These are phyloP conservation scores for Intellagama lesueurii DNA, from an alignment of 2,797 vertebrate genomes.

Conservation along the genomic window DNA sequence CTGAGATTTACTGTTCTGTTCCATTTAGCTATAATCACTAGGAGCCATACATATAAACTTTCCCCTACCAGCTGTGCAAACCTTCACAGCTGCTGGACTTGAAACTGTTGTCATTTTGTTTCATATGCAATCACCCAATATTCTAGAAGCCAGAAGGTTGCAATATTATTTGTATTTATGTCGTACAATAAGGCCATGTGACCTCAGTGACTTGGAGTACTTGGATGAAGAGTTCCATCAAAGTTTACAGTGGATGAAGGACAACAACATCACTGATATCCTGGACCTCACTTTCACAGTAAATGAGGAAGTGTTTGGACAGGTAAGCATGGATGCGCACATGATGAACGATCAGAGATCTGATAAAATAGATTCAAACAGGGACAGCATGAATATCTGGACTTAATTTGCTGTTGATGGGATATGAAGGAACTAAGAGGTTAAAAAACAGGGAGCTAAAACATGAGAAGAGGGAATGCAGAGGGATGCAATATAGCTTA, in stretches of 20 bases:
- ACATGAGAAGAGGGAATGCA: background rate
- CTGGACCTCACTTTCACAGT: constrained; percentile 97
- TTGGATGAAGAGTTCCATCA: constrained; percentile 98
- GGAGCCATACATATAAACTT: background rate
- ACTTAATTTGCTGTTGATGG: background rate
- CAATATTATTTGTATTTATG: background rate
- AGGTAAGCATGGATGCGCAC: constrained; percentile 80
- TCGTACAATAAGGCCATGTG: constrained; percentile 84
- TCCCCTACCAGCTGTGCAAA: background rate
- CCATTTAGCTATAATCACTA: background rate
- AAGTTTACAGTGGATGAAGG: constrained; percentile 99
- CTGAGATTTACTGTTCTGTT: background rate
- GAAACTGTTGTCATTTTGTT: background rate
- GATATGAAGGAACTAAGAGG: background rate
- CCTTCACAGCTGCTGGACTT: background rate
- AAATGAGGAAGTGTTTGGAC: constrained; percentile 98
- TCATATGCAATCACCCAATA: constrained; percentile 15
- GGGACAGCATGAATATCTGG: constrained; percentile 37
- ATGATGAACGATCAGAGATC: constrained; percentile 10
- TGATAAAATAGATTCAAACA: constrained; percentile 47
- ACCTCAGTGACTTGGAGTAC: constrained; percentile 96
- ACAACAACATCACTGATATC: constrained; percentile 97
- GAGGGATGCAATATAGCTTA: background rate
- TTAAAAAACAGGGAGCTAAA: background rate
- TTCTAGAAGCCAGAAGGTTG: background rate